Evolutionary conservation across 2,888 invertebrate genomes (phyloP), one percentile per base, ranked within the genome.

Genomic region (Listrodromus nycthemerus): DNA sequence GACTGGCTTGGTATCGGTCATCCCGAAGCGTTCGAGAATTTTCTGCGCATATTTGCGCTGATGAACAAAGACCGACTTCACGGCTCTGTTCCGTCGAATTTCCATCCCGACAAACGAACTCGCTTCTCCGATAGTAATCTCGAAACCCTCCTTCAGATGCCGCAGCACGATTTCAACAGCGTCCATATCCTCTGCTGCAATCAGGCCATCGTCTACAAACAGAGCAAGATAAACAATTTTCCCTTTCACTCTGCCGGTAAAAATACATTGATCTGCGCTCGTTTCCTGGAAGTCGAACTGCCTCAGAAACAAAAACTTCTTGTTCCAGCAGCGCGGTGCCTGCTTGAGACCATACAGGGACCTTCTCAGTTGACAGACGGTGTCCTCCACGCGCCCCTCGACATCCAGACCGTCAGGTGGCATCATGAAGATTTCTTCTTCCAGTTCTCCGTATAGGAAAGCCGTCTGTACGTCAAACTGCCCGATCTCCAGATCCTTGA

Each of bases 131-230:
- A 73, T 52, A 3, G 65, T 73, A 1, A 80, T 80, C 63, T 73
- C 52, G 66, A 66, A 80, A 8, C 13, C 13, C 24, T 58, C n/a
- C 27, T 45, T 27, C 13, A 70, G 21, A 4, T 30, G n/a, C 3
- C 48, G 27, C 33, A 70, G 5, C 19, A 70, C 52, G 1, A 33
- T 13, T 0, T 30, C 27, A 13, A 78, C 1, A 13, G 21, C 19
- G 2, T 61, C 16, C 13, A 0, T 6, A 1, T 58, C 8, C 33
- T 78, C 37, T 8, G 69, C 24, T 21, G 70, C 27, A 27, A 77
- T 33, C 1, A 67, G 24, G 13, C 77, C 69, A 37, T 77, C 69
- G 24, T 77, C 77, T 0, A 77, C 77, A 19, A 77, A 67, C 5
- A 77, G 45, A 1, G 37, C 8, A 10, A 77, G 10, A 10, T 30